These are phyloP conservation scores for Craniophora ligustri DNA, from an alignment of 2,888 invertebrate species.

Conservation along the genomic window DNA sequence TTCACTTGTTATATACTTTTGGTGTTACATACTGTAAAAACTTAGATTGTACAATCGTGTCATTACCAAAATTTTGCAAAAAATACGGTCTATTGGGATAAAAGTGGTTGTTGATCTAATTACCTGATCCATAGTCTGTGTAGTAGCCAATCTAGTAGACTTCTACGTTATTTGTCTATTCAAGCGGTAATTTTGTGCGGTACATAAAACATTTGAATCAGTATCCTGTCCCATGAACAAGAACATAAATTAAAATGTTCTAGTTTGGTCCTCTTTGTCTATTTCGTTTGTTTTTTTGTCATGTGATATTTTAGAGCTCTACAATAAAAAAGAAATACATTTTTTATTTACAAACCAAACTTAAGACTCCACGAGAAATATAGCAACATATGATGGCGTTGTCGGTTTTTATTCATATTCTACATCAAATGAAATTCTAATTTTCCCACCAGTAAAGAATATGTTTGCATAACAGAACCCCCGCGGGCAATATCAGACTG, in stretches of 20 bases:
- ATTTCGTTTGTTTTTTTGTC: slow-evolving; percentile 13
- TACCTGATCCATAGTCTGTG: slow-evolving; percentile 1
- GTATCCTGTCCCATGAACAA: slow-evolving; percentile 9
- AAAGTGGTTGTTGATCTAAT: slow-evolving; percentile 27
- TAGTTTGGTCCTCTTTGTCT: slow-evolving; percentile 7
- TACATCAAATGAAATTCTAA: not conserved
- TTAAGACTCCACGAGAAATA: not conserved
- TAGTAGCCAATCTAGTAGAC: slow-evolving; percentile 15
- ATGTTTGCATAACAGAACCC: not conserved
- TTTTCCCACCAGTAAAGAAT: not conserved
- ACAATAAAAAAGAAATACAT: too few relatives aligned
- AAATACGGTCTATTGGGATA: slow-evolving; percentile 6
- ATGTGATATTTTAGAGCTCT: not conserved
- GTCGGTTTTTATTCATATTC: not conserved
- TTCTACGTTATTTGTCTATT: slow-evolving; percentile 15
- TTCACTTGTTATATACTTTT: not conserved
- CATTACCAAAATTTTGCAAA: slow-evolving; percentile 2
- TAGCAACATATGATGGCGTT: not conserved
- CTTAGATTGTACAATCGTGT: slow-evolving; percentile 1
- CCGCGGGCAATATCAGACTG: not conserved
- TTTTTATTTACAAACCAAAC: too few relatives aligned
- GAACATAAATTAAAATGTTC: slow-evolving; percentile 1
- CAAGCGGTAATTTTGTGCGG: too few relatives aligned
- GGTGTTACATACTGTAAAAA: not conserved
- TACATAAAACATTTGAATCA: slow-evolving; percentile 15